Base-by-base conservation (phyloP, 2,888 invertebrate species). In the Drosophila picticornis region DNA sequence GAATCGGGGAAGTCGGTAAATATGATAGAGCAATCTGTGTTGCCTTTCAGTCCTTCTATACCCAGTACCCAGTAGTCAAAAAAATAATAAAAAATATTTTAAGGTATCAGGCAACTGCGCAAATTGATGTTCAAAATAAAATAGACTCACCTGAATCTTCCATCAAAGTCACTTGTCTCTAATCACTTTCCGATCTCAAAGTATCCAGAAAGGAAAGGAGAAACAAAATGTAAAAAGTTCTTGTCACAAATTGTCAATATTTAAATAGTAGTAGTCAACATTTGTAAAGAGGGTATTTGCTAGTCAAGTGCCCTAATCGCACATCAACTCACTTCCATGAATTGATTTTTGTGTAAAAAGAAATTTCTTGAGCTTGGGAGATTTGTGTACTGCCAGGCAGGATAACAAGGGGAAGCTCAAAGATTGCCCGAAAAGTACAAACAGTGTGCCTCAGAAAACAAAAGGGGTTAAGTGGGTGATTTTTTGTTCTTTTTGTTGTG, bases 1-100 rank as follows among this genome's bases (percentile, higher is more conserved):
- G 70, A 69, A 67, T 61, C 64, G 59, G 55, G 55, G 29, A 86
- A 68, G 72, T 71, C 67, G 31, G 72, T 75, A 80, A 88, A 80
- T 68, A 88, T 76, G 72, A 57, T 56, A 58, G 59, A 29, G 59
- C 59, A 65, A 80, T 72, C 65, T 80, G 69, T 38, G 64, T n/a
- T 63, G 53, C 38, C 56, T 34, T 57, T 73, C 25, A 32, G 56
- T 58, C 46, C 53, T 43, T 58, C 56, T 16, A 67, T 72, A 75
- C 72, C 53, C 48, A 16, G 63, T 72, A 75, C 72, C 53, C 48
- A 16, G 63, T 22, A 52, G 13, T 50, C 36, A 13, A 51, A 19
- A 38, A 22, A 34, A 16, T 13, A 25, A 27, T 5, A 36, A 32
- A 25, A 34, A 27, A 38, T 46, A 22, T 11, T 31, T 10, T 4